These are phyloP conservation scores for Stomatorhinus ivindoensis DNA, from an alignment of 2,113 vertebrate species.

Conservation along the genomic window DNA sequence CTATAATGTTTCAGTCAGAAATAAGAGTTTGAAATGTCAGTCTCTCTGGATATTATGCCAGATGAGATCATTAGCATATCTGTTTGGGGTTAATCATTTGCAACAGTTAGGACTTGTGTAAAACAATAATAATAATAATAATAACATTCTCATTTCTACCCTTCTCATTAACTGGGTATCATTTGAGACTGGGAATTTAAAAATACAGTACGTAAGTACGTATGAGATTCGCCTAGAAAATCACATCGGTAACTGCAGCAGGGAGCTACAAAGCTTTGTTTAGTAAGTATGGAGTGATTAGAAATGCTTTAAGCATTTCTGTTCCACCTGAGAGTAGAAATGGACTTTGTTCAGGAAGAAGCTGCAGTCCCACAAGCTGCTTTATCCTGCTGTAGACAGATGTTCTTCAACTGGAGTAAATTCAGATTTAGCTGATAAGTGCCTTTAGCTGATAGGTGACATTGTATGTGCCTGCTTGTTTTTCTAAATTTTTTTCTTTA, in stretches of 20 bases:
- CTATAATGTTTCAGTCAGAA: slow-evolving; percentile 68
- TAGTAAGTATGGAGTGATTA: background rate
- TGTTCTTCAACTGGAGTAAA: background rate
- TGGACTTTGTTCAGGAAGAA: background rate
- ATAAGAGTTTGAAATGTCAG: slow-evolving; percentile 71
- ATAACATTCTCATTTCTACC: background rate
- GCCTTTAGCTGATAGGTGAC: background rate
- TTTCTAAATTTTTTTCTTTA: background rate
- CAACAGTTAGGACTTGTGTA: slow-evolving; percentile 52
- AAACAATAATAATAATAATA: slow-evolving; percentile 31
- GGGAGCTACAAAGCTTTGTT: background rate
- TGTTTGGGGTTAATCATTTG: slow-evolving; percentile 65
- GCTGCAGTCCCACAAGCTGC: background rate
- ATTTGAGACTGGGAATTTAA: background rate
- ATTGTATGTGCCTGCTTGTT: background rate
- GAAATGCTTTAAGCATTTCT: background rate
- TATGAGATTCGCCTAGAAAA: background rate
- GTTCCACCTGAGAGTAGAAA: background rate
- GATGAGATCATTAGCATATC: slow-evolving; percentile 67
- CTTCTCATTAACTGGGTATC: background rate
- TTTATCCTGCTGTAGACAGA: background rate
- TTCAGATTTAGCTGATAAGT: background rate
- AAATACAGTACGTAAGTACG: background rate
- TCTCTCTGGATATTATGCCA: slow-evolving; percentile 63
- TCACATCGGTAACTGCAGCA: background rate